Percentiles rank a stretch among this genome's conserved stretches.
phyloP scores from a whole-genome alignment of 2,113 vertebrate species.

The Leucosticte australis region DNA sequence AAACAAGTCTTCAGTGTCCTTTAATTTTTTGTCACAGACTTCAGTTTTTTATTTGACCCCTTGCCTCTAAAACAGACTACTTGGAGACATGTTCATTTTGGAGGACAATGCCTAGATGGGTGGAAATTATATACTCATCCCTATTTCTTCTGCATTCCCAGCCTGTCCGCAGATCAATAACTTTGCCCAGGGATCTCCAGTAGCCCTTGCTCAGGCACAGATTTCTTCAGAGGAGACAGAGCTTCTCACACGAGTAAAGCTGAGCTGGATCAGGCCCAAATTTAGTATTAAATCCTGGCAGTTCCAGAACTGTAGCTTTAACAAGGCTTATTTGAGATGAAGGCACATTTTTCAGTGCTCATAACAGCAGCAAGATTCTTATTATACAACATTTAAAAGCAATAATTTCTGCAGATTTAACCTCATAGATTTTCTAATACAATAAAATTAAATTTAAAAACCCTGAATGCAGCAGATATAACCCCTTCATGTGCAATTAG shows the following conservation, averaged over 20 bases:
- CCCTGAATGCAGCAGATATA: conserved; percentile 67
- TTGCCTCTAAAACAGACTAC: accelerated
- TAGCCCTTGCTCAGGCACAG: not conserved
- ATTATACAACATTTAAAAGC: conserved; percentile 75
- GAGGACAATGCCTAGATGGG: accelerated
- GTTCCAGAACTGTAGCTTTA: conserved; percentile 11
- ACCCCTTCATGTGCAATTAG: conserved; percentile 78
- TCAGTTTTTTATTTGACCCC: not conserved
- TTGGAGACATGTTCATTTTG: accelerated
- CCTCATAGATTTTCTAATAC: conserved; percentile 72
- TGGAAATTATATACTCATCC: not conserved
- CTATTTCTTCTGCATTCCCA: not conserved
- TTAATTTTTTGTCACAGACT: not conserved
- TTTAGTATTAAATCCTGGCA: conserved; percentile 7
- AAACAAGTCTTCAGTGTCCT: not conserved
- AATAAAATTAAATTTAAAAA: conserved; percentile 76
- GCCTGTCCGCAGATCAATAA: not conserved
- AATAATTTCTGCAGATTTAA: conserved; percentile 75
- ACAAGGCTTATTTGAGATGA: conserved; percentile 60
- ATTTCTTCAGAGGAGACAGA: not conserved
- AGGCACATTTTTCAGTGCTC: conserved; percentile 50
- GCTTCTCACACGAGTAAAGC: conserved; percentile 4
- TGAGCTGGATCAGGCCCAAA: not conserved
- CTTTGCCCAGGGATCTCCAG: not conserved
- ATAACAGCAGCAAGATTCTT: conserved; percentile 63